Evolutionary conservation across 2,888 invertebrate species (phyloP).

Genomic region (Acanthoscelides obtectus): DNA sequence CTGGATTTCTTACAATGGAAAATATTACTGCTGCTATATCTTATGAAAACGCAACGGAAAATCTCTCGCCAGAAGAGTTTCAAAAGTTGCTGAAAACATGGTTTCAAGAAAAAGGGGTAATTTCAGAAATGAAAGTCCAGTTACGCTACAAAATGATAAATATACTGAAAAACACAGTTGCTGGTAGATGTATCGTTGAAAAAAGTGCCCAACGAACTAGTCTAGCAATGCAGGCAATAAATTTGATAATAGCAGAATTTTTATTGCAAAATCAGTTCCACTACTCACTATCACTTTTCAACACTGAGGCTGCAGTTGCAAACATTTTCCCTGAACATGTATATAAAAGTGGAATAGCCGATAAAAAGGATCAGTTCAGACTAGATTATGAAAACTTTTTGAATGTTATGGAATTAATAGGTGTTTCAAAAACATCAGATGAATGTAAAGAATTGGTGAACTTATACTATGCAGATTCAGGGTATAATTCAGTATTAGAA

Average conservation of each 20-base stretch:
- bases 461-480: constrained; percentile 14
- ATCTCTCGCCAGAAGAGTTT: constrained; percentile 50
- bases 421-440: constrained; percentile 22
- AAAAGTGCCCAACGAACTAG: constrained; percentile 44
- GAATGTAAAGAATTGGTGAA: constrained; percentile 17
- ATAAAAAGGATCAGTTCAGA: not conserved
- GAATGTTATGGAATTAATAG: constrained; percentile 29
- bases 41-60: constrained; percentile 16
- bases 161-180: constrained; percentile 50
- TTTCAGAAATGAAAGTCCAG: constrained; percentile 56
- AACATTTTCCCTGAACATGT: constrained; percentile 45
- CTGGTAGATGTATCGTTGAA: constrained; percentile 33
- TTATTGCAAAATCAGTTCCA: constrained; percentile 54
- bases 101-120: constrained; percentile 58
- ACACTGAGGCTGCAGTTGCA: constrained; percentile 52
- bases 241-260: constrained; percentile 59
- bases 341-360: not conserved
- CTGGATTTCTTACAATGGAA: constrained; percentile 18
- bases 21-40: constrained; percentile 29
- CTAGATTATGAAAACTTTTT: constrained; percentile 29
- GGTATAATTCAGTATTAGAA: constrained; percentile 15
- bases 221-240: constrained; percentile 55
- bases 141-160: constrained; percentile 57
- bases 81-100: constrained; percentile 54
- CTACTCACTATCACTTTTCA: constrained; percentile 57